Evolutionary conservation across 2,113 vertebrate species (phyloP), one percentile per base, ranked within the genome.

Genomic region (Sander vitreus): DNA sequence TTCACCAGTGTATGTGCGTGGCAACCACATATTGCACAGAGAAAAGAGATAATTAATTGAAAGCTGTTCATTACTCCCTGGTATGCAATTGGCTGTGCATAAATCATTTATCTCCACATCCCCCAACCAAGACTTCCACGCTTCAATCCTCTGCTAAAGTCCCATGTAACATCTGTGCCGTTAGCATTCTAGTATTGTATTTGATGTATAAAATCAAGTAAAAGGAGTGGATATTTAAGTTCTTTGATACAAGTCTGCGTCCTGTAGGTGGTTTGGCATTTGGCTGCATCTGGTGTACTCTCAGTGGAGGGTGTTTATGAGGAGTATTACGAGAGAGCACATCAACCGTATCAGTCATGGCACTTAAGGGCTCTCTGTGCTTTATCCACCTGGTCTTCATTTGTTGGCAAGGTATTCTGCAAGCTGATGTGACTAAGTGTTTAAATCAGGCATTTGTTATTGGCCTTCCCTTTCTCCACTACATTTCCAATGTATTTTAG

Each of bases 301-400:
- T 58, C 10, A 19, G 58, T 27, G 39, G 27, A 60, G 14, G 23
- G 90, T 43, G 72, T 76, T 70, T 93, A 96, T 92, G 78, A 92
- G 14, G 67, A 92, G 6, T 95, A 67, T 72, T 69, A 73, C 54
- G 9, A 80, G 19, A 54, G 96, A 95, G 60, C 92, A 92, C 78
- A 91, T 94, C 54, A 85, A 60, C 77, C 59, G 3, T 15, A 71
- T 95, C 78, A 94, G 92, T 85, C 80, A 59, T 59, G 83, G 93
- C 69, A 96, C 91, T 1, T 90, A 93, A 55, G 77, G 72, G 93
- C 94, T 69, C 73, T 95, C 9, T 82, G 87, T 51, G 66, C 59
- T 83, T 90, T 96, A 51, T 51, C 90, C 60, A 82, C 76, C 47
- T 96, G 95, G 92, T 93, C 95, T 43, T 89, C 86, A 78, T 92